Conservation (phyloP, 2,113 vertebrate genomes). For the Gavia stellata region DNA sequence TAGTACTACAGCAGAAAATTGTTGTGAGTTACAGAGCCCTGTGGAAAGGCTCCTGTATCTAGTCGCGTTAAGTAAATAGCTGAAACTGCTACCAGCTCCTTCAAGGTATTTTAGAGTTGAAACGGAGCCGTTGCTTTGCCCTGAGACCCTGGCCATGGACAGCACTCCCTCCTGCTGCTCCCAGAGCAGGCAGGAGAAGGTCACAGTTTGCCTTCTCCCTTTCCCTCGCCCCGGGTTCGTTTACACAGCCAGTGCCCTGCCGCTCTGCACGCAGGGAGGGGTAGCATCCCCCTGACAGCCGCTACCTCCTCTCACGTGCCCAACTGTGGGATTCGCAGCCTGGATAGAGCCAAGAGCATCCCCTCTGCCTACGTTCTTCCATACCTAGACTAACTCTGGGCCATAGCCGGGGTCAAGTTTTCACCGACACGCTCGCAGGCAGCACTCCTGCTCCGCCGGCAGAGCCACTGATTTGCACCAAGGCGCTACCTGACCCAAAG, state of each 20-base stretch:
- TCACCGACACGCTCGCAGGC: background rate
- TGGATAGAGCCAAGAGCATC: rapidly evolving
- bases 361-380: background rate
- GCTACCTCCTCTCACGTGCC: background rate
- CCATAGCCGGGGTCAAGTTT: background rate
- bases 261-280: rapidly evolving
- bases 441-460: background rate
- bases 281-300: background rate
- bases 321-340: background rate
- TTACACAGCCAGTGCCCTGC: background rate
- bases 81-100: background rate
- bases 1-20: conserved; percentile 54
- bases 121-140: background rate
- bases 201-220: background rate
- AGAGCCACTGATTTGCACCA: background rate
- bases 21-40: background rate
- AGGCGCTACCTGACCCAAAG: background rate
- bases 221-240: background rate
- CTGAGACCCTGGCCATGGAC: background rate
- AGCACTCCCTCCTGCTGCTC: background rate
- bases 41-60: background rate
- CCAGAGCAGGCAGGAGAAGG: background rate
- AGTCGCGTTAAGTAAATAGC: background rate
- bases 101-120: background rate
- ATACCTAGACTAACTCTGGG: background rate